A percentile compares a stretch with the other conserved stretches of the same genome.
phyloP scores from a whole-genome alignment of 1,140 invertebrate genomes.

The Liolophura sinensis region DNA sequence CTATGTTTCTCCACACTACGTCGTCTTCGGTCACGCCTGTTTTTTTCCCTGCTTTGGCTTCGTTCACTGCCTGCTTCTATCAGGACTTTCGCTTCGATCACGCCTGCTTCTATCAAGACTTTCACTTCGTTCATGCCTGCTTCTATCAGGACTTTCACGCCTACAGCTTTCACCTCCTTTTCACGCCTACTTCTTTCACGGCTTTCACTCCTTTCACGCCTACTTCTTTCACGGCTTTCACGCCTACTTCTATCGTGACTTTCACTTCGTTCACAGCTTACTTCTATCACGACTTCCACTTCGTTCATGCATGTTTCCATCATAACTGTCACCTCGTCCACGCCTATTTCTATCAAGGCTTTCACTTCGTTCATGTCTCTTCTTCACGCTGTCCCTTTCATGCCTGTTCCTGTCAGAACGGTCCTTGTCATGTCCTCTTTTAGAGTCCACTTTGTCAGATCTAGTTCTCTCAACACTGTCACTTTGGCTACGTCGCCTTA shows the following conservation, averaged over 20 bases:
- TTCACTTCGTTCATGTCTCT: too few species aligned
- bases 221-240: not conserved
- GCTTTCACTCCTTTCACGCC: too few species aligned
- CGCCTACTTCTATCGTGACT: not conserved
- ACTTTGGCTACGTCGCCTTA: too few species aligned
- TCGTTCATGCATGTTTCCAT: not conserved
- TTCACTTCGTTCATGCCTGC: not conserved
- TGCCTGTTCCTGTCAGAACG: too few species aligned
- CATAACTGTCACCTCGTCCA: not conserved
- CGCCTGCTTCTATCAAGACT: not conserved
- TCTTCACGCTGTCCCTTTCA: too few species aligned
- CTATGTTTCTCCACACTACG: slow-evolving; percentile 1
- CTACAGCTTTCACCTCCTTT: not conserved
- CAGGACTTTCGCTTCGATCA: slow-evolving; percentile 10
- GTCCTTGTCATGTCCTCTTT: too few species aligned
- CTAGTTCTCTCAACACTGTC: too few species aligned
- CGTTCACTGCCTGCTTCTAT: slow-evolving; percentile 2
- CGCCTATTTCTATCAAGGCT: not conserved
- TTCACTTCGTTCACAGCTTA: slow-evolving; percentile 1
- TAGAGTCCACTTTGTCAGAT: too few species aligned
- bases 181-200: not conserved
- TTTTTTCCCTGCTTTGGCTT: slow-evolving; percentile 2
- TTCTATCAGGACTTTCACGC: not conserved
- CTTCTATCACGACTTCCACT: not conserved
- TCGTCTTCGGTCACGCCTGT: not conserved